Percentiles rank a stretch among this genome's conserved stretches.
These are phyloP conservation scores for Cichladusa arquata DNA, from an alignment of 2,113 vertebrate genomes.

Conservation along the genomic window DNA sequence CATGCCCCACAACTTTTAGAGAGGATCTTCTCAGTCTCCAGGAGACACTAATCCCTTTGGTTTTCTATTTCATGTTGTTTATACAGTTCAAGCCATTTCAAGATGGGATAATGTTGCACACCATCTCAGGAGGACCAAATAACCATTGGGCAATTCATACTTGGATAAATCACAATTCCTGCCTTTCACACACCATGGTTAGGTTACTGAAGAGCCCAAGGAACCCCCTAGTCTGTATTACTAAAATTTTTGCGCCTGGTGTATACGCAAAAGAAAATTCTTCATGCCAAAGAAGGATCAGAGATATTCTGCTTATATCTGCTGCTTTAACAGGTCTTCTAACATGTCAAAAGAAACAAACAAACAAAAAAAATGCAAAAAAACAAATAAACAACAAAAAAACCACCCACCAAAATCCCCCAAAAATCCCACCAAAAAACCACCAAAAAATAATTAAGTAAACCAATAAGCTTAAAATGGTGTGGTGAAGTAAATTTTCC, in stretches of 20 bases:
- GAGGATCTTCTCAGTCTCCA: not conserved
- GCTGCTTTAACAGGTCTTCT: not conserved
- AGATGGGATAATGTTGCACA: not conserved
- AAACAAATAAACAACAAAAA: not conserved
- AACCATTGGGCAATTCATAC: not conserved
- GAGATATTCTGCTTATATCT: not conserved
- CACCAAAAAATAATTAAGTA: not conserved
- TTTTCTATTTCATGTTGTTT: slow-evolving; percentile 45
- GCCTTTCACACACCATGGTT: not conserved
- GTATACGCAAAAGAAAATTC: not conserved
- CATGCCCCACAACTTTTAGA: not conserved
- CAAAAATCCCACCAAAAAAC: not conserved
- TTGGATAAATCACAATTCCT: not conserved
- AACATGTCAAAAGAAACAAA: not conserved
- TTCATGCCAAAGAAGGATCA: not conserved
- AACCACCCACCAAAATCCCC: not conserved
- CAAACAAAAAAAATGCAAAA: not conserved
- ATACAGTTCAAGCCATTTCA: not conserved
- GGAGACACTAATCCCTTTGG: slow-evolving; percentile 15
- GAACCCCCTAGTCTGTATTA: not conserved
- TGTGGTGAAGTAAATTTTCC: not conserved
- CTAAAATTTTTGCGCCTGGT: not conserved
- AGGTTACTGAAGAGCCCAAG: not conserved
- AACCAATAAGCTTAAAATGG: not conserved
- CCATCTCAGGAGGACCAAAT: not conserved